A percentile compares a stretch with the other conserved stretches of the same genome.
phyloP scores from a whole-genome alignment of 2,797 vertebrate genomes.

The Microctenopoma steveboyesi region DNA sequence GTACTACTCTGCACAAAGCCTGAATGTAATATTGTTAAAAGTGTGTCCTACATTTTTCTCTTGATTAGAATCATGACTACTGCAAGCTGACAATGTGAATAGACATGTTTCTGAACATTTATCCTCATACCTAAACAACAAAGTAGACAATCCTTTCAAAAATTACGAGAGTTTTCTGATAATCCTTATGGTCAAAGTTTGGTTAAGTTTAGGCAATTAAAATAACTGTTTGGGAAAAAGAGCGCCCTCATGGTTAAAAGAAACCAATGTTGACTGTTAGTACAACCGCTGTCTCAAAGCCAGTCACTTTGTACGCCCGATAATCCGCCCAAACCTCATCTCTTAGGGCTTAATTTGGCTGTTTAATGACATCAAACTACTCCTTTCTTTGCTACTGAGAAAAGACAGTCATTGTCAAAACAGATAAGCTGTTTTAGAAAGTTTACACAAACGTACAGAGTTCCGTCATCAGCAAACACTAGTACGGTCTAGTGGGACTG shows the following conservation, averaged over 20 bases:
- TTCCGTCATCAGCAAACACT: no score
- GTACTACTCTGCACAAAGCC: constrained; percentile 23
- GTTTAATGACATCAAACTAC: constrained; percentile 24
- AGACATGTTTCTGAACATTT: constrained; percentile 11
- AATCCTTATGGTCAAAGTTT: constrained; percentile 13
- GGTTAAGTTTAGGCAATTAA: constrained; percentile 27
- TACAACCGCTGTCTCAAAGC: constrained; percentile 32
- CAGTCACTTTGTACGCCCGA: constrained; percentile 22
- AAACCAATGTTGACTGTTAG: constrained; percentile 35
- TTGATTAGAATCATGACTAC: constrained; percentile 40
- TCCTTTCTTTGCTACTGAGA: constrained; percentile 27
- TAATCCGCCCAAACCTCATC: constrained; percentile 2
- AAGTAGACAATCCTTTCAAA: neutral
- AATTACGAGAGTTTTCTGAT: constrained; percentile 22
- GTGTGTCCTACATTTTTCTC: constrained; percentile 34
- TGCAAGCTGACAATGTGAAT: neutral
- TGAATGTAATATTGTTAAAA: constrained; percentile 26
- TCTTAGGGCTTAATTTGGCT: constrained; percentile 13
- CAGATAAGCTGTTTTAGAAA: no score
- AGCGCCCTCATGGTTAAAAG: constrained; percentile 34
- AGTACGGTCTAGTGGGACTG: no score
- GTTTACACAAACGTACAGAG: no score
- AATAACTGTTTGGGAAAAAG: constrained; percentile 9
- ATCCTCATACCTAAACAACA: neutral
- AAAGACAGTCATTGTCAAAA: constrained; percentile 7